Percentiles rank a stretch among this genome's conserved stretches.
phyloP scores from a whole-genome alignment of 2,797 vertebrate genomes.

The Eospalax fontanierii region DNA sequence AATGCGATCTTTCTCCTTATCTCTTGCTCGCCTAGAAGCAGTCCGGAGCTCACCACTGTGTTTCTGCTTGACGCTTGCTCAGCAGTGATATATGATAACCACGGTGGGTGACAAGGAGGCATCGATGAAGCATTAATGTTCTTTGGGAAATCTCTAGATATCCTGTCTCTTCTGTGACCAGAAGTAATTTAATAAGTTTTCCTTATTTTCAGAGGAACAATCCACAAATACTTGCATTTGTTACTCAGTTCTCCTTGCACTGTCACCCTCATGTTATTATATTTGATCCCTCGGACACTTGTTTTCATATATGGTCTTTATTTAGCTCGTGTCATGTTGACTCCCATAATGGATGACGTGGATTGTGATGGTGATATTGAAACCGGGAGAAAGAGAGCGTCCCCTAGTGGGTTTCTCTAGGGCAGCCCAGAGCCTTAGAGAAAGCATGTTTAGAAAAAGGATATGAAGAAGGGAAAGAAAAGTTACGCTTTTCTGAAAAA shows the following conservation, averaged over 20 bases:
- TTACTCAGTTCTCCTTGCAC: background rate
- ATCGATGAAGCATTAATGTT: constrained; percentile 39
- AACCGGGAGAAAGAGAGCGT: too few relatives aligned
- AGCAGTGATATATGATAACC: constrained; percentile 26
- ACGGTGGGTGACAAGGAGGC: background rate
- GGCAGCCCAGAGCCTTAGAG: too few relatives aligned
- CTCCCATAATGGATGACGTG: background rate
- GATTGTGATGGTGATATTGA: too few relatives aligned
- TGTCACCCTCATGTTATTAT: background rate
- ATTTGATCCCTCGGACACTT: background rate
- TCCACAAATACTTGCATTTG: background rate
- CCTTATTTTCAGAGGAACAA: constrained; percentile 40
- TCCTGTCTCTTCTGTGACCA: background rate
- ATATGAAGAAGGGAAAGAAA: too few relatives aligned
- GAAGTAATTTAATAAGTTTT: background rate
- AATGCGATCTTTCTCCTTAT: constrained; percentile 67
- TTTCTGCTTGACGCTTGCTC: constrained; percentile 63
- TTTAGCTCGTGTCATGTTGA: background rate
- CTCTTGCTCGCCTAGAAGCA: constrained; percentile 13
- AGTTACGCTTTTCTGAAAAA: too few relatives aligned
- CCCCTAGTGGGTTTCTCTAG: too few relatives aligned
- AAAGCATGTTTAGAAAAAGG: too few relatives aligned
- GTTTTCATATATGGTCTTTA: background rate
- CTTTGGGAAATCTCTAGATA: background rate
- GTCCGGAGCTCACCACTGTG: constrained; percentile 26